phyloP scores from a whole-genome alignment of 1,140 invertebrate genomes.

The Neodiprion virginianus region DNA sequence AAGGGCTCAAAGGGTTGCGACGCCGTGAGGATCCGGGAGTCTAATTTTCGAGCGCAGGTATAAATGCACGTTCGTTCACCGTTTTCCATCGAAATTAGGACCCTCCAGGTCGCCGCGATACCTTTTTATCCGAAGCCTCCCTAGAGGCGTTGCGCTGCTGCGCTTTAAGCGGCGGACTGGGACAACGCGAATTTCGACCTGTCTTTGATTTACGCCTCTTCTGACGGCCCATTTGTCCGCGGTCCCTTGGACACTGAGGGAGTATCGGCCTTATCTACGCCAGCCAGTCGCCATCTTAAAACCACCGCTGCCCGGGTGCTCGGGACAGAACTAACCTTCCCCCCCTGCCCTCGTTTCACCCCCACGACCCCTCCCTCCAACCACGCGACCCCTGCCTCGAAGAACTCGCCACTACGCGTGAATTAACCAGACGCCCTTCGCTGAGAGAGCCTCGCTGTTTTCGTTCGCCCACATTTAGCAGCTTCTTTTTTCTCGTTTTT shows the following conservation, averaged over 20 bases:
- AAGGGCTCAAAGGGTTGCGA: constrained; percentile 47
- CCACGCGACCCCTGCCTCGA: constrained; percentile 1
- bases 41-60: too few species aligned
- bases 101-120: background rate
- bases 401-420: constrained; percentile 9
- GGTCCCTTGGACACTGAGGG: constrained; percentile 48
- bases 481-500: too few species aligned
- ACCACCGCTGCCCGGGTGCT: constrained; percentile 19
- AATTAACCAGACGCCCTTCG: constrained; percentile 8
- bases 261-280: constrained; percentile 50
- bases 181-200: constrained; percentile 32
- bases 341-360: constrained; percentile 10
- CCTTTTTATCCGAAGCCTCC: background rate
- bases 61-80: background rate
- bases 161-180: background rate
- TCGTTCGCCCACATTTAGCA: too few species aligned
- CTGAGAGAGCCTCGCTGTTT: too few species aligned
- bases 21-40: constrained; percentile 31
- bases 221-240: constrained; percentile 60
- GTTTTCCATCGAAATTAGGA: background rate
- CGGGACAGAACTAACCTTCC: constrained; percentile 1
- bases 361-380: constrained; percentile 16
- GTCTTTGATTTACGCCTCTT: constrained; percentile 58
- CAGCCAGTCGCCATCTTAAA: constrained; percentile 55
- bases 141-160: background rate